These are phyloP conservation scores for Planiliza haematocheilus DNA, from an alignment of 2,113 vertebrate species.

Conservation along the genomic window DNA sequence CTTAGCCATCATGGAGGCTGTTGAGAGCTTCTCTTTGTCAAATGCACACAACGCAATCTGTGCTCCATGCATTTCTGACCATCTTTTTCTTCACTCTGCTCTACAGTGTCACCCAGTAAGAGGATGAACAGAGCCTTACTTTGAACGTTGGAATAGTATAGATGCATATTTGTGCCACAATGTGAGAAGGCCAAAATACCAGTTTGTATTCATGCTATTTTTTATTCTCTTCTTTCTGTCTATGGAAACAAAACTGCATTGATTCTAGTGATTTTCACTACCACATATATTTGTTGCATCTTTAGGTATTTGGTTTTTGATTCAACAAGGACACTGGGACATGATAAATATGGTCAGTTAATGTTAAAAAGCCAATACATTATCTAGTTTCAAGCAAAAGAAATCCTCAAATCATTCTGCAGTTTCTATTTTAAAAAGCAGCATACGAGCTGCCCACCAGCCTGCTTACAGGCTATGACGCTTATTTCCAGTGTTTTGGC, in stretches of 20 bases:
- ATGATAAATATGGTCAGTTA: not conserved
- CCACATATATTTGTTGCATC: too few relatives aligned
- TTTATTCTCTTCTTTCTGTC: conserved; percentile 1
- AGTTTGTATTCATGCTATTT: not conserved
- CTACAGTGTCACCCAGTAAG: conserved; percentile 17
- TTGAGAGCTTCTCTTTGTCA: conserved; percentile 61
- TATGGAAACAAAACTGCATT: not conserved
- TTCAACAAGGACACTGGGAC: not conserved
- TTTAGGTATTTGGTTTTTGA: not conserved
- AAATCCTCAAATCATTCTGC: not conserved
- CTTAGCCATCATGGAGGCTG: conserved; percentile 44
- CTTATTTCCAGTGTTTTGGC: conserved; percentile 59
- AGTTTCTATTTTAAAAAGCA: not conserved
- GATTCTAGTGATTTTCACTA: too few relatives aligned
- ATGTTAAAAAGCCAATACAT: not conserved
- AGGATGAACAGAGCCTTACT: conserved; percentile 21
- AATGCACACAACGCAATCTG: conserved; percentile 70
- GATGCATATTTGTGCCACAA: conserved; percentile 1
- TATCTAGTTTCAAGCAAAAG: not conserved
- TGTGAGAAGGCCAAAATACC: not conserved
- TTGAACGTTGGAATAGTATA: conserved; percentile 19
- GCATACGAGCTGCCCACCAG: conserved; percentile 8
- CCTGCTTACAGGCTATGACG: conserved; percentile 14
- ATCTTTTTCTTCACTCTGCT: conserved; percentile 32
- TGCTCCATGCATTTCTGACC: conserved; percentile 16